Conservation (phyloP, 1,140 invertebrate genomes). For the Meloidogyne floridensis region DNA sequence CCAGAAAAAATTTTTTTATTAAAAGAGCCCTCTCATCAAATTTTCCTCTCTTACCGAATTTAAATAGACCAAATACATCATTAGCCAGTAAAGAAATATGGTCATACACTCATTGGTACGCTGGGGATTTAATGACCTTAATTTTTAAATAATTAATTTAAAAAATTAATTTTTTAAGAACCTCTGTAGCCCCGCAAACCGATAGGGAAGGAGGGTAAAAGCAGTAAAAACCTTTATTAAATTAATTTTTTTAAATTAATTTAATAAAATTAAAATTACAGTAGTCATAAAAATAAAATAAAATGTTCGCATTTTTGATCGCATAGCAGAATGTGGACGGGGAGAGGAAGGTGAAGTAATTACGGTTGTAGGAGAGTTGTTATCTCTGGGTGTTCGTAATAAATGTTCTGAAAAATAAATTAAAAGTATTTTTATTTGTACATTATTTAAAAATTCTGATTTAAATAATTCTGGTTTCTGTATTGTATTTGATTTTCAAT, state of each 20-base stretch:
- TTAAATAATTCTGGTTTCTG: too few relatives aligned
- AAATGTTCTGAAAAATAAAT: constrained; percentile 21
- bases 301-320: constrained; percentile 52
- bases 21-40: too few relatives aligned
- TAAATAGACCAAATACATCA: constrained; percentile 55
- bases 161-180: constrained; percentile 1
- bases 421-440: background rate
- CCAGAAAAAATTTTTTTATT: too few relatives aligned
- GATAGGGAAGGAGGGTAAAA: constrained; percentile 51
- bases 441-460: background rate
- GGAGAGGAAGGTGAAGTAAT: background rate
- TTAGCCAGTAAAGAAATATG: constrained; percentile 54
- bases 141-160: background rate
- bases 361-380: background rate
- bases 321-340: constrained; percentile 47
- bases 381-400: constrained; percentile 26
- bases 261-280: background rate
- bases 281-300: constrained; percentile 60
- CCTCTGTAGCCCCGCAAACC: constrained; percentile 41
- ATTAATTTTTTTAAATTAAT: background rate
- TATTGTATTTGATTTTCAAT: too few relatives aligned
- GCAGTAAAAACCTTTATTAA: constrained; percentile 48
- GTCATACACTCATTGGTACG: constrained; percentile 41
- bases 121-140: constrained; percentile 44
- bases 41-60: constrained; percentile 39